These are phyloP conservation scores for Augochlora pura DNA, from an alignment of 1,140 invertebrate species.

Conservation along the genomic window DNA sequence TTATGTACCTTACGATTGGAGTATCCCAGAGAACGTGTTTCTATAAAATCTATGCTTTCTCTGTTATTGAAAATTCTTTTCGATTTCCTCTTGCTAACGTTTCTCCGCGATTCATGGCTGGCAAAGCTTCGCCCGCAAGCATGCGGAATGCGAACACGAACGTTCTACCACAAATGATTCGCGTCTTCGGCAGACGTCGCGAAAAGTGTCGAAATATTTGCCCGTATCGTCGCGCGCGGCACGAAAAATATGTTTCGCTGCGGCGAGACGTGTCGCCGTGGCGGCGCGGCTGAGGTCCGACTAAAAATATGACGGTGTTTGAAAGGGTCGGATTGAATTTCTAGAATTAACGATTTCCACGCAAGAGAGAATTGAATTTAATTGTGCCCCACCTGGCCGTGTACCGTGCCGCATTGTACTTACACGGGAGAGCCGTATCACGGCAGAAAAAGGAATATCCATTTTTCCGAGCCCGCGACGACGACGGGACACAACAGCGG, in stretches of 20 bases:
- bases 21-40: too few relatives aligned
- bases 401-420: too few relatives aligned
- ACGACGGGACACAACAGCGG: neutral
- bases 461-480: neutral
- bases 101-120: too few relatives aligned
- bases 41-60: too few relatives aligned
- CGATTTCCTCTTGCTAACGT: too few relatives aligned
- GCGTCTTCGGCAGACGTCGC: neutral
- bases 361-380: conserved; percentile 2
- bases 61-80: too few relatives aligned
- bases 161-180: neutral
- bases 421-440: neutral
- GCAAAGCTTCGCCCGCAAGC: too few relatives aligned
- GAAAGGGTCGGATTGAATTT: neutral
- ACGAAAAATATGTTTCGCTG: neutral
- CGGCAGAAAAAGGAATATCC: neutral
- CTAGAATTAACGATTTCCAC: neutral
- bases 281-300: too few relatives aligned
- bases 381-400: neutral
- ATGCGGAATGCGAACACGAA: too few relatives aligned
- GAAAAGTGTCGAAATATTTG: neutral
- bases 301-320: neutral
- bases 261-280: too few relatives aligned
- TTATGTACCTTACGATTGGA: too few relatives aligned
- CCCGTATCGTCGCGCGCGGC: too few relatives aligned